phyloP scores from a whole-genome alignment of 1,140 invertebrate species.

The Zaprionus gabonicus region DNA sequence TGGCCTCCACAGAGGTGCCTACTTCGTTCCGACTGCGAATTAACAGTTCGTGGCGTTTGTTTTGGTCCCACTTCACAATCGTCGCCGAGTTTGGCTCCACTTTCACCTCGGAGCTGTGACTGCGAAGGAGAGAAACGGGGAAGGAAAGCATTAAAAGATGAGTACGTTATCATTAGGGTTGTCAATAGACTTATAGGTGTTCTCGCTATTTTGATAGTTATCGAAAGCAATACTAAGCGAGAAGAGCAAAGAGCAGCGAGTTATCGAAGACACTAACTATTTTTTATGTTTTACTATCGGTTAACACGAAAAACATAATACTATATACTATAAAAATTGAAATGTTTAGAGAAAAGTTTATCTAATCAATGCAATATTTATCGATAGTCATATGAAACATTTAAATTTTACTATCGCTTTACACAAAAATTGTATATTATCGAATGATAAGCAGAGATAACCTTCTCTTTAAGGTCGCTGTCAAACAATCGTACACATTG shows the following conservation, averaged over 20 bases:
- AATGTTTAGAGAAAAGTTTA: no score
- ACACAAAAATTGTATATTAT: neutral
- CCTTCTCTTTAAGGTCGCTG: no score
- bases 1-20: slow-evolving; percentile 58
- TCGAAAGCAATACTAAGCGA: no score
- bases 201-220: no score
- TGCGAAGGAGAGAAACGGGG: slow-evolving; percentile 3
- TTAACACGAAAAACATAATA: no score
- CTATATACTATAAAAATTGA: no score
- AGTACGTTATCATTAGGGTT: neutral
- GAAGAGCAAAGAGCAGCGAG: no score
- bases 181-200: neutral
- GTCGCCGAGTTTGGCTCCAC: slow-evolving; percentile 57
- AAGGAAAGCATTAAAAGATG: neutral
- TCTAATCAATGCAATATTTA: no score
- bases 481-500: neutral
- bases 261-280: no score
- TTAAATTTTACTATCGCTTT: neutral
- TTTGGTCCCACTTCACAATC: slow-evolving; percentile 58
- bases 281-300: no score
- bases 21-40: slow-evolving; percentile 68
- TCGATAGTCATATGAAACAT: no score
- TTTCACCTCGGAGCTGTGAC: slow-evolving; percentile 45
- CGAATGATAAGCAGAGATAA: neutral
- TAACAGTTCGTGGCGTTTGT: slow-evolving; percentile 54